Evolutionary conservation across 2,113 vertebrate genomes (phyloP), one percentile per base, ranked within the genome.

Genomic region (Todiramphus chloris): DNA sequence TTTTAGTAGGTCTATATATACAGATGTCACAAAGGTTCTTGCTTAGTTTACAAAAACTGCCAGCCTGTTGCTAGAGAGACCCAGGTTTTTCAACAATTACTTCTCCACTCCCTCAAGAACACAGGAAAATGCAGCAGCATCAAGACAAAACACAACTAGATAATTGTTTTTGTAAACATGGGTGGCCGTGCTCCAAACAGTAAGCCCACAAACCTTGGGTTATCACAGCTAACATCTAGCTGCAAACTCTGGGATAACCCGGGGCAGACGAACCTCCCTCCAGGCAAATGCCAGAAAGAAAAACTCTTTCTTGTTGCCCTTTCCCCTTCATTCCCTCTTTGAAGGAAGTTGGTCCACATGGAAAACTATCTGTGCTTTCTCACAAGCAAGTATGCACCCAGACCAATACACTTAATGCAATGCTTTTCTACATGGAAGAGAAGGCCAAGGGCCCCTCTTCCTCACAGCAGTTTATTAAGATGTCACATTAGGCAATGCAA

Each of bases 91-190:
- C 75, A 91, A 4, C 24, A 77, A 7, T 6, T 41, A 13, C n/a
- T 67, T 20, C 28, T 62, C 10, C 9, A 56, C 28, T 91, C 66
- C 78, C 62, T 63, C 16, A 28, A 39, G 33, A 83, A 1, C 53
- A 55, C 19, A 4, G 30, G 23, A 48, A 19, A 83, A 58, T 1
- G 0, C 21, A 74, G 30, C 64, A 46, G 4, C 64, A 12, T 25
- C 28, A 15, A 58, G 70, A 16, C 11, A 31, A 11, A 39, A 24
- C 25, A 41, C 7, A 6, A 15, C 15, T 4, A 28, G 17, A 69
- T 46, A 84, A 10, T 9, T 4, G 4, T 30, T 25, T 24, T 16
- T 79, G 37, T 74, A 50, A 78, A 30, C 0, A 0, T 33, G 69
- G 28, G 8, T 17, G 90, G 78, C 39, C 46, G 4, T 0, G 8